Percentiles rank a stretch among this genome's conserved stretches.
phyloP scores from a whole-genome alignment of 2,888 invertebrate genomes.

The Melitaea athalia region DNA sequence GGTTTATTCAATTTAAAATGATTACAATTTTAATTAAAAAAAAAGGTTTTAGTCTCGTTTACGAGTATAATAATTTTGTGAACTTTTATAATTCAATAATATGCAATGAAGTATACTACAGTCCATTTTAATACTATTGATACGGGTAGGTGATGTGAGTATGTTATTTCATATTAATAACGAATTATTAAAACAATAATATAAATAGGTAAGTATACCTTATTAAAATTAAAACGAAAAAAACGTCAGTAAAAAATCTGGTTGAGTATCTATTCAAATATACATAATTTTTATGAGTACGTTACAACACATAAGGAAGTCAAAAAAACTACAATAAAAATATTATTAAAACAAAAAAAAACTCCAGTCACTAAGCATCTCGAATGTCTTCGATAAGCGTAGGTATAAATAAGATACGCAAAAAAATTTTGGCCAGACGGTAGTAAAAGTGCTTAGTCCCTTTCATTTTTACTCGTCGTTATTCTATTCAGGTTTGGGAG shows the following conservation, averaged over 20 bases:
- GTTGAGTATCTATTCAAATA: not conserved
- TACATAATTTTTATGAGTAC: not conserved
- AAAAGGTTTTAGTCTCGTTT: no score
- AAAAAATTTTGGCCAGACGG: conserved; percentile 10
- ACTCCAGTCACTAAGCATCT: not conserved
- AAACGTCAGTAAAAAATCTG: no score
- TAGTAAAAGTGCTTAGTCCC: conserved; percentile 40
- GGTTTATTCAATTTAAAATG: no score
- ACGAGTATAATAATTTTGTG: no score
- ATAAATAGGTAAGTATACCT: no score
- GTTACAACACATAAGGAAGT: not conserved
- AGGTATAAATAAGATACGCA: conserved; percentile 7
- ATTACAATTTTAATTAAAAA: no score
- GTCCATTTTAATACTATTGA: no score
- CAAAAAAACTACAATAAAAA: not conserved
- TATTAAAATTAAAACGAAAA: no score
- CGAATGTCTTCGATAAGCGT: not conserved
- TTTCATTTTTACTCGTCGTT: conserved; percentile 79
- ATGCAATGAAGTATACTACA: not conserved
- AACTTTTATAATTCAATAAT: no score
- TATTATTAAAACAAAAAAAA: not conserved
- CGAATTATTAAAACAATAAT: no score
- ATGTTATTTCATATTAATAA: no score
- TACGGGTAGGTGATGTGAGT: no score
- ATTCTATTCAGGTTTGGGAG: conserved; percentile 79